Percentiles rank a stretch among this genome's conserved stretches.
These are phyloP conservation scores for Acanthosepion lycidas DNA, from an alignment of 2,888 invertebrate species.

Conservation along the genomic window DNA sequence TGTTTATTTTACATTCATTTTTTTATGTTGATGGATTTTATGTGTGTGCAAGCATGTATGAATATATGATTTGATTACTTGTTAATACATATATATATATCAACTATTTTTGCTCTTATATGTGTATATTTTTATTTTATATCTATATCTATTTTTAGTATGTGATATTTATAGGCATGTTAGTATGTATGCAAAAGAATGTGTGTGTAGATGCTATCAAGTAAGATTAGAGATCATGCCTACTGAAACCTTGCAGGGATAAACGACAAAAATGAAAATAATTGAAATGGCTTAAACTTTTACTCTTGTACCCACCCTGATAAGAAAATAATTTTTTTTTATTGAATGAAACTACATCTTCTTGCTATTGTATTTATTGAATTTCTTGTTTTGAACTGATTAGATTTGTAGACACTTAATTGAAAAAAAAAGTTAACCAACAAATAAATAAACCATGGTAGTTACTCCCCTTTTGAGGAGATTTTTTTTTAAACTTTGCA, in stretches of 20 bases:
- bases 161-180: too few species aligned
- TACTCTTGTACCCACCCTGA: background rate
- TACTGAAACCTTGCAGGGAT: background rate
- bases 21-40: too few species aligned
- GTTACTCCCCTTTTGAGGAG: background rate
- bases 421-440: background rate
- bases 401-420: conserved; percentile 33
- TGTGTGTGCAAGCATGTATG: too few species aligned
- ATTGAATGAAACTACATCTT: background rate
- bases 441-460: background rate
- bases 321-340: background rate
- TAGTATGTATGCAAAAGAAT: background rate
- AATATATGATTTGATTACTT: too few species aligned
- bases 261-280: background rate
- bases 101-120: too few species aligned
- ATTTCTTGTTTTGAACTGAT: background rate
- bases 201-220: background rate
- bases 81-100: too few species aligned
- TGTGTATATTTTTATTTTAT: too few species aligned
- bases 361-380: background rate
- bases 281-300: background rate
- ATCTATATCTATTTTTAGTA: too few species aligned
- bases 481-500: background rate
- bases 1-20: too few species aligned
- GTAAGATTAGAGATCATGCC: background rate